These are phyloP conservation scores for Phrynocephalus versicolor DNA, from an alignment of 2,113 vertebrate genomes.

Conservation along the genomic window DNA sequence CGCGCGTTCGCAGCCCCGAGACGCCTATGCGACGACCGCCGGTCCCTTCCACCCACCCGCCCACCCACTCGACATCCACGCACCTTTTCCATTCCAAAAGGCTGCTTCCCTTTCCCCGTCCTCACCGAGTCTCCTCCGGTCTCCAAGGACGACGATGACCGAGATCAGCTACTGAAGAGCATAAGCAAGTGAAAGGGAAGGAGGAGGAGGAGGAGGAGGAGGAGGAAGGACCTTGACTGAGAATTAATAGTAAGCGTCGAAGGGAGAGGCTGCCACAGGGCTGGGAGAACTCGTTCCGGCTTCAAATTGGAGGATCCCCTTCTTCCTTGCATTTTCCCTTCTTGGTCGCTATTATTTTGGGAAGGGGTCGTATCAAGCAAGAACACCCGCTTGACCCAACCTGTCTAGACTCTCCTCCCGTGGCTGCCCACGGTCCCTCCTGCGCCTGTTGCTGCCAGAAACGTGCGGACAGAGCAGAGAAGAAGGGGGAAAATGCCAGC, in stretches of 20 bases:
- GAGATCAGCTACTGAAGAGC: conserved; percentile 52
- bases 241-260: conserved; percentile 47
- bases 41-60: conserved; percentile 36
- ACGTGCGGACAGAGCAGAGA: conserved; percentile 76
- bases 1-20: too few relatives aligned
- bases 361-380: background rate
- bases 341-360: background rate
- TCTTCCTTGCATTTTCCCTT: background rate
- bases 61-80: too few relatives aligned
- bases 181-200: conserved; percentile 54
- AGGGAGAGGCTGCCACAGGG: conserved; percentile 43
- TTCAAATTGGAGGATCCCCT: background rate
- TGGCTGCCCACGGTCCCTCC: conserved; percentile 59
- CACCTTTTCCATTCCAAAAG: conserved; percentile 40
- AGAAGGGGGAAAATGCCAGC: conserved; percentile 93
- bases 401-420: conserved; percentile 42
- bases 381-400: conserved; percentile 50
- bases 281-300: background rate
- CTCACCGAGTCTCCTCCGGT: conserved; percentile 53
- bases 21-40: conserved; percentile 60
- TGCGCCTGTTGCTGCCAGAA: conserved; percentile 72
- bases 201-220: conserved; percentile 52
- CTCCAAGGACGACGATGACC: conserved; percentile 58
- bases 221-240: conserved; percentile 53
- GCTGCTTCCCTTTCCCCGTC: conserved; percentile 61